Base-by-base conservation (phyloP, 1,140 invertebrate species). In the Cydia splendana region DNA sequence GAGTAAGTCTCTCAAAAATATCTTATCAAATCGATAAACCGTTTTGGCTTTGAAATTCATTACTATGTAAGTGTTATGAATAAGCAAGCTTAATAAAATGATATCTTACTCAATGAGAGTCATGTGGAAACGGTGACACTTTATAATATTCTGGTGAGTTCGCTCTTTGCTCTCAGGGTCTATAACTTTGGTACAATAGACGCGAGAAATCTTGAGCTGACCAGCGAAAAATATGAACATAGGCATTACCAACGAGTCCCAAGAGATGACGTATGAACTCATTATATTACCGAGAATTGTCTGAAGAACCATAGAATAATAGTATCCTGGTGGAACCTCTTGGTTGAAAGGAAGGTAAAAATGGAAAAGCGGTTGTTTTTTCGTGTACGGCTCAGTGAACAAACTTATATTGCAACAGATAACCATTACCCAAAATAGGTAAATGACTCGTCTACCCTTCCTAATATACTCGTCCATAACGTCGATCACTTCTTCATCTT, bases 191-290 rank as follows among this genome's bases (percentile, higher is more conserved):
- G 42, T 73, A 65, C 82, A 84, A 51, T 82, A 78, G 6, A 81
- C 12, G 48, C 81, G 75, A n/a, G 80, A 77, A 9, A 89, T 83
- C 78, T 78, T 84, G 62, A 88, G 76, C 30, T 89, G 87, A n/a
- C 85, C 86, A 65, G 82, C 80, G 24, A 87, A 87, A 79, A 83
- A 88, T 77, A 88, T 88, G 83, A 89, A 87, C 1, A 87, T 76
- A 24, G 84, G 81, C 2, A 84, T 77, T 2, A 85, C 82, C 13
- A 84, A 74, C 9, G 83, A 85, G 71, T 89, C 86, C 87, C 87
- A 88, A 18, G 78, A 82, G 12, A 88, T 80, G 15, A 87, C 82
- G 74, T 87, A 89, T 1, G 79, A 75, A 57, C 83, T 86, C 10
- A 87, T 80, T n/a, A 86, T 78, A 74, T 87, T 75, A 9, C 86